Percentiles rank a stretch among this genome's conserved stretches.
phyloP scores from a whole-genome alignment of 2,797 vertebrate species.

The Smutsia gigantea region DNA sequence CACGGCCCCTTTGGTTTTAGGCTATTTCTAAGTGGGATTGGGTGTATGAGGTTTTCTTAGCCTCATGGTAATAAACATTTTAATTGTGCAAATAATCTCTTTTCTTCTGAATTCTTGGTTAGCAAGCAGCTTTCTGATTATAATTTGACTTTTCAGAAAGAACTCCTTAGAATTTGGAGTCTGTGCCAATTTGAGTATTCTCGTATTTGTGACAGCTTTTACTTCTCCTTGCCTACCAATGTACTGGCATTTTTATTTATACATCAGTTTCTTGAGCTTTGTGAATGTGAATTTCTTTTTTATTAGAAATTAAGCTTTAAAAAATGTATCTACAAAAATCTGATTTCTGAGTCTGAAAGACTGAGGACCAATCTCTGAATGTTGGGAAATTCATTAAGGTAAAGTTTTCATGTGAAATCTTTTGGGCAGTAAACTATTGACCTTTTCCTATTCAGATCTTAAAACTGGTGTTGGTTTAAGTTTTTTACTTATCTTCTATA shows the following conservation, averaged over 20 bases:
- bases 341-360: not conserved
- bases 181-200: not conserved
- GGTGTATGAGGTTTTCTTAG: not conserved
- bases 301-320: not conserved
- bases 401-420: not conserved
- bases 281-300: not conserved
- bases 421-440: not conserved
- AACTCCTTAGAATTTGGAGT: not conserved
- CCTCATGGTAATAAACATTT: not conserved
- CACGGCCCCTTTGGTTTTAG: not conserved
- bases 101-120: not conserved
- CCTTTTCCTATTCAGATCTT: not conserved
- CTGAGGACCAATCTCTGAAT: not conserved
- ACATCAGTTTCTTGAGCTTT: not conserved
- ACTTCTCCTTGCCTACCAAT: not conserved
- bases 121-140: constrained; percentile 25
- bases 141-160: not conserved
- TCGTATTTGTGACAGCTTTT: not conserved
- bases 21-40: not conserved
- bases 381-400: not conserved
- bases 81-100: constrained; percentile 8
- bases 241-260: not conserved
- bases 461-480: not conserved
- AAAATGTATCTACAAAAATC: not conserved
- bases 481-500: not conserved